phyloP scores from a whole-genome alignment of 2,113 vertebrate genomes.

The Eulacestoma nigropectus region DNA sequence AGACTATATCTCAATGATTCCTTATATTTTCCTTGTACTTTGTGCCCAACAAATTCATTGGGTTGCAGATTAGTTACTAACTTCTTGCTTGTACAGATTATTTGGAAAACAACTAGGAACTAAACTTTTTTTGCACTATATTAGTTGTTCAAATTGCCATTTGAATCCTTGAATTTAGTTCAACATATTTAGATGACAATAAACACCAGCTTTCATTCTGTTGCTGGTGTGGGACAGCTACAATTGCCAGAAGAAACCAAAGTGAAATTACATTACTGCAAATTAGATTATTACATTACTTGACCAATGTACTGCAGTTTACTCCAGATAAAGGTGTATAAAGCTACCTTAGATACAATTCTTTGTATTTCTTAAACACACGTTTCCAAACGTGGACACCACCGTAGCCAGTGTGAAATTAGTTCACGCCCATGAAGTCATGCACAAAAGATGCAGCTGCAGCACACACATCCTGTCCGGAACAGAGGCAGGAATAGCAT shows the following conservation, averaged over 20 bases:
- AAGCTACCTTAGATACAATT: not conserved
- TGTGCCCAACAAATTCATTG: not conserved
- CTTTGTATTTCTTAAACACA: not conserved
- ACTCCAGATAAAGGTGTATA: not conserved
- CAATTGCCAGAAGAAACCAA: not conserved
- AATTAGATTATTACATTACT: not conserved
- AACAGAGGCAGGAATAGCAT: slow-evolving; percentile 44
- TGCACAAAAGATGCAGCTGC: not conserved
- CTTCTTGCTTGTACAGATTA: not conserved
- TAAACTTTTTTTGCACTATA: not conserved
- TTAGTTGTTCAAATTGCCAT: not conserved
- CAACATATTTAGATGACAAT: not conserved
- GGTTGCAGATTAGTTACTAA: not conserved
- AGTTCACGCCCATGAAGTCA: not conserved
- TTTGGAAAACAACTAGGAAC: not conserved
- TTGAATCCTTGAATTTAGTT: not conserved
- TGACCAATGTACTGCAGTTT: not conserved
- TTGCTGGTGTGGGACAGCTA: not conserved
- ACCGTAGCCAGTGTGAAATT: not conserved
- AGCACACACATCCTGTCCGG: not conserved
- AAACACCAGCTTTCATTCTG: not conserved
- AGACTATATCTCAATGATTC: not conserved
- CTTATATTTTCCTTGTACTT: not conserved
- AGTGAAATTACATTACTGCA: not conserved
- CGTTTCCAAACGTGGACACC: too few species aligned